A percentile compares a stretch with the other conserved stretches of the same genome.
These are phyloP conservation scores for Callinectes sapidus DNA, from an alignment of 2,888 invertebrate genomes.

Conservation along the genomic window DNA sequence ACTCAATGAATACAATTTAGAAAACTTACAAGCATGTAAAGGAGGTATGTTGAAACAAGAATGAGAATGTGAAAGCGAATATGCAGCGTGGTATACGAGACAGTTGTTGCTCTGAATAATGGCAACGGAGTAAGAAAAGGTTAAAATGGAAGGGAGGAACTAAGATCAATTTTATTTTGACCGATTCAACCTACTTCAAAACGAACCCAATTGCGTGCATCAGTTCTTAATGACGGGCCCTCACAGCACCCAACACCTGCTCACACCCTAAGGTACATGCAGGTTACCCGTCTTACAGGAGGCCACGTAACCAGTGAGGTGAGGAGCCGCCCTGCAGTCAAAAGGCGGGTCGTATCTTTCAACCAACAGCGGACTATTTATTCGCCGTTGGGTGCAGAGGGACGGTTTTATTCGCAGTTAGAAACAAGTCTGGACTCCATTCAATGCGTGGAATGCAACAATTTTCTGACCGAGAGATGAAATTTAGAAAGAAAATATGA, in stretches of 20 bases:
- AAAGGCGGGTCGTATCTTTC: constrained; percentile 11
- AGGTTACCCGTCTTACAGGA: neutral
- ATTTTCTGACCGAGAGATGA: neutral
- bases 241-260: constrained; percentile 11
- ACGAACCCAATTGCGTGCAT: constrained; percentile 24
- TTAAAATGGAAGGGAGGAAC: neutral
- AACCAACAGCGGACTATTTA: neutral
- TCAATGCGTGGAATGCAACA: neutral
- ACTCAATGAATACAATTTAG: neutral
- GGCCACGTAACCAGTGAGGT: constrained; percentile 7
- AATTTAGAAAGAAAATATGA: neutral
- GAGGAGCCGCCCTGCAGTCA: constrained; percentile 13
- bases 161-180: neutral
- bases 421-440: neutral
- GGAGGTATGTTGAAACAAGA: neutral
- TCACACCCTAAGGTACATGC: constrained; percentile 18
- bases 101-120: constrained; percentile 30
- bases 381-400: neutral
- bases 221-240: neutral
- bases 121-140: neutral
- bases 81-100: neutral
- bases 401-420: neutral
- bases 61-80: neutral
- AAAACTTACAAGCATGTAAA: neutral
- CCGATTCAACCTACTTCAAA: neutral